Conservation (phyloP, 2,888 invertebrate genomes). For the Hipparchia sbordonii region DNA sequence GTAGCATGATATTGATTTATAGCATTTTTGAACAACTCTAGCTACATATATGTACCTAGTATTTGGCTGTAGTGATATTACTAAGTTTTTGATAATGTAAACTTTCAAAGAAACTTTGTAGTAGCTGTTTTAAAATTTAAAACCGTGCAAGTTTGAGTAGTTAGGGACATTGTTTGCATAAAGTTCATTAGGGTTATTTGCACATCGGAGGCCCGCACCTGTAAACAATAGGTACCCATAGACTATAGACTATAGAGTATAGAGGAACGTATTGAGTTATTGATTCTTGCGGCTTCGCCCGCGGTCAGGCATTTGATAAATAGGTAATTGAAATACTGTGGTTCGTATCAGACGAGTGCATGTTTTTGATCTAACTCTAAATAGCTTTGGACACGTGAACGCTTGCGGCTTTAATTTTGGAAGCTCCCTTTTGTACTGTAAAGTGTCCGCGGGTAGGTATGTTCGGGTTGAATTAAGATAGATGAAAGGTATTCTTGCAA, state of each 20-base stretch:
- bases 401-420: slow-evolving; percentile 31
- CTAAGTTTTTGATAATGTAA: too few relatives aligned
- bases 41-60: too few relatives aligned
- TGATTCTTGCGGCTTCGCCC: slow-evolving; percentile 45
- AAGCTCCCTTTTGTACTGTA: slow-evolving; percentile 2
- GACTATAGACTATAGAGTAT: background rate
- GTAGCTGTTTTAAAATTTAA: background rate
- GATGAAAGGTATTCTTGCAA: background rate
- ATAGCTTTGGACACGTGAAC: slow-evolving; percentile 26
- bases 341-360: slow-evolving; percentile 23
- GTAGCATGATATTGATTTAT: too few relatives aligned
- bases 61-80: too few relatives aligned
- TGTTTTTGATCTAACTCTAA: slow-evolving; percentile 32
- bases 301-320: slow-evolving; percentile 44
- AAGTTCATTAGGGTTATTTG: slow-evolving; percentile 37
- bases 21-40: too few relatives aligned
- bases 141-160: background rate
- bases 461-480: background rate
- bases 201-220: slow-evolving; percentile 10
- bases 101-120: too few relatives aligned
- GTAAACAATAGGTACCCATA: background rate
- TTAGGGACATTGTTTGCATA: slow-evolving; percentile 18
- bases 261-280: slow-evolving; percentile 43
- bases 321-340: slow-evolving; percentile 45
- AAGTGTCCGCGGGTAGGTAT: background rate